Base-by-base conservation (phyloP, 2,797 vertebrate genomes). In the Amblyopsis hoosieri region DNA sequence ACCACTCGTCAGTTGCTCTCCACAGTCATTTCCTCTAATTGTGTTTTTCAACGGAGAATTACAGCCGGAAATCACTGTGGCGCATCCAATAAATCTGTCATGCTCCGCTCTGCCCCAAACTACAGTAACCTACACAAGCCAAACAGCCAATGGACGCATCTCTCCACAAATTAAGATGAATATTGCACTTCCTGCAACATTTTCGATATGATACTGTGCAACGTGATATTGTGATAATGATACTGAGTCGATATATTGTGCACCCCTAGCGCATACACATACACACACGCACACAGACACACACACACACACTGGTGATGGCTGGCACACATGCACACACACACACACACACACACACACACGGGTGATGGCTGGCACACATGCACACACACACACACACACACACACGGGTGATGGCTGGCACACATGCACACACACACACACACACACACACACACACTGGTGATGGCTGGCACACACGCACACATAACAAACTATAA, bases 21-120 rank as follows among this genome's bases (percentile, higher is more conserved):
- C 59, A 12, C n/a, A n/a, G 75, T 71, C 62, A 3, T 59, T 81
- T 83, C 71, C 47, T 57, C 65, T 83, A 82, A 86, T 79, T 84
- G 78, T 81, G 77, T 81, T 79, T 78, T 85, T 82, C 77, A 80
- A 80, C 66, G 63, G 63, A 71, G 62, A 70, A 58, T 64, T 68
- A 62, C 60, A 59, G 65, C 69, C 52, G 67, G 71, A 72, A 72
- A 76, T 76, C 66, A 54, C 55, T 45, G 15, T 0, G 15, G 56
- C 3, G n/a, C 42, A 54, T 64, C 69, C 62, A 47, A 47, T 48
- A 71, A 78, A 72, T 73, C 71, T 50, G 70, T 72, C 79, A 77
- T 62, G 59, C 66, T 72, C 45, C 61, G 62, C 45, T 6, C 62
- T 67, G 54, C 48, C 62, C 17, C 29, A 23, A 45, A 60, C 4